phyloP scores from a whole-genome alignment of 1,140 invertebrate species.

The Pogonognathellus flavescens region DNA sequence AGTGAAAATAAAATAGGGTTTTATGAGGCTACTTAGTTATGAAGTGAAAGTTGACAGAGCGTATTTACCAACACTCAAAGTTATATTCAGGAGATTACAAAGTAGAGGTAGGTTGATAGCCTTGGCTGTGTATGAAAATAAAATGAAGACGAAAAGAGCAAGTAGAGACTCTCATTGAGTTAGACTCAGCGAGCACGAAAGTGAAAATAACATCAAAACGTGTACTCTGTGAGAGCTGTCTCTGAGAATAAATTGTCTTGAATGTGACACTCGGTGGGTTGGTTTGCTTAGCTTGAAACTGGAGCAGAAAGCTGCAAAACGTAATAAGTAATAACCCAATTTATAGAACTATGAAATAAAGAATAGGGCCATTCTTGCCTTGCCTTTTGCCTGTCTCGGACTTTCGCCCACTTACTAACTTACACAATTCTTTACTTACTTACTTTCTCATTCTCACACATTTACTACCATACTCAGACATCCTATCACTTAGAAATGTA shows the following conservation, averaged over 20 bases:
- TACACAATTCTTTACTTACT: constrained; percentile 47
- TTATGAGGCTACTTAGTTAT: too few species aligned
- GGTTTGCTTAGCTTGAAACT: constrained; percentile 8
- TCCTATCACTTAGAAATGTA: constrained; percentile 44
- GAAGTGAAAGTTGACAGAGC: too few species aligned
- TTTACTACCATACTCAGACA: constrained; percentile 25
- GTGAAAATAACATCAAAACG: constrained; percentile 32
- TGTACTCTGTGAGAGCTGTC: constrained; percentile 1
- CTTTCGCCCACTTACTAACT: constrained; percentile 32
- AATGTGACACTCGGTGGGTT: constrained; percentile 40
- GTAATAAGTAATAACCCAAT: constrained; percentile 47
- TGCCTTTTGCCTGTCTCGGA: neutral
- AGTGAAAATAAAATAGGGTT: too few species aligned
- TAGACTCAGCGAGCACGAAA: neutral
- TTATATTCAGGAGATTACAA: neutral
- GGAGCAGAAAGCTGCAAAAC: constrained; percentile 10
- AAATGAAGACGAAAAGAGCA: constrained; percentile 19
- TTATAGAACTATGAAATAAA: constrained; percentile 49
- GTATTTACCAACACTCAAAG: too few species aligned
- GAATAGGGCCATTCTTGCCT: neutral
- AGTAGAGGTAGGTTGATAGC: neutral
- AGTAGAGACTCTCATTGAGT: neutral
- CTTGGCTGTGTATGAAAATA: neutral
- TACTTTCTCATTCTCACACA: constrained; percentile 38
- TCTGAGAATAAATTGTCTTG: constrained; percentile 32